Evolutionary conservation across 2,888 invertebrate genomes (phyloP).

Genomic region (Eretmocerus hayati): DNA sequence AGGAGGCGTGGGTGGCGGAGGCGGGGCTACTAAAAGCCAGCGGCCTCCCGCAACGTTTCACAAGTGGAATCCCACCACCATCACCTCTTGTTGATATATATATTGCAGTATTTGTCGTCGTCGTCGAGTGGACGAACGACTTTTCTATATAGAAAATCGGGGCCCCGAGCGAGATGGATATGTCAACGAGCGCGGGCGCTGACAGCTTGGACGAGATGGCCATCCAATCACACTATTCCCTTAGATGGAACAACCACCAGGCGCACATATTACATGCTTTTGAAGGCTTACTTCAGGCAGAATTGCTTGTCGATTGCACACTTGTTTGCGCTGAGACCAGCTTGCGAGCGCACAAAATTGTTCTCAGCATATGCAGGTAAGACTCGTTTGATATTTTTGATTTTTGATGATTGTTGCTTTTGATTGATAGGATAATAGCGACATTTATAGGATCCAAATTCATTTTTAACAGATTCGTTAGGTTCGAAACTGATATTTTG

Average conservation of each 20-base stretch:
- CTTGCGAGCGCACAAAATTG: slow-evolving; percentile 84
- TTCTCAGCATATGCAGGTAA: slow-evolving; percentile 70
- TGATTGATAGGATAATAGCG: too few relatives aligned
- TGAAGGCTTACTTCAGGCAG: slow-evolving; percentile 79
- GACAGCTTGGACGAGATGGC: slow-evolving; percentile 45
- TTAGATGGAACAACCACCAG: slow-evolving; percentile 92
- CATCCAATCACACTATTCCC: slow-evolving; percentile 76
- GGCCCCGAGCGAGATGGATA: background rate
- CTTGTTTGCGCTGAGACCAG: slow-evolving; percentile 80
- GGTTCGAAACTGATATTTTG: too few relatives aligned
- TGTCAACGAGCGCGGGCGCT: slow-evolving; percentile 22
- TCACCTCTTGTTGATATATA: too few relatives aligned
- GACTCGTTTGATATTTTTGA: background rate
- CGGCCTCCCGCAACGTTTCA: too few relatives aligned
- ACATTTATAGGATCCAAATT: too few relatives aligned
- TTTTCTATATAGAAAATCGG: too few relatives aligned
- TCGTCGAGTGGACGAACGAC: too few relatives aligned
- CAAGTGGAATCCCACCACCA: too few relatives aligned
- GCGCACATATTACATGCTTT: slow-evolving; percentile 81
- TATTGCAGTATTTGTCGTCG: too few relatives aligned
- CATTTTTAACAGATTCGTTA: too few relatives aligned
- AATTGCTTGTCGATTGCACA: slow-evolving; percentile 83
- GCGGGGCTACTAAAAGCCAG: too few relatives aligned
- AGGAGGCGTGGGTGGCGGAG: too few relatives aligned
- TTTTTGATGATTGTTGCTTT: background rate